phyloP scores from a whole-genome alignment of 2,888 invertebrate species.

The Parnassius apollo region DNA sequence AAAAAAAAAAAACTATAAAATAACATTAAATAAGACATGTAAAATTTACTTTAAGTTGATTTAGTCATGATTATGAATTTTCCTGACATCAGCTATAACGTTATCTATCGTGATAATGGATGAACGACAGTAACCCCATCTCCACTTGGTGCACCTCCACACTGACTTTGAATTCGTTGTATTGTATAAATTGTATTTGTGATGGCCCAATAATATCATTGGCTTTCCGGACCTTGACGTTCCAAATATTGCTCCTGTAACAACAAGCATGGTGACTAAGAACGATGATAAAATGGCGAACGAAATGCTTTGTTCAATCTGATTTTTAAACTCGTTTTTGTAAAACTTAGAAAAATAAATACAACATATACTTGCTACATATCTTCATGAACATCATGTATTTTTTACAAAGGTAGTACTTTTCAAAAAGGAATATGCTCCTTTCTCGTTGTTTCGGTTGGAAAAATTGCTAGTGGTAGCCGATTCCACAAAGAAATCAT shows the following conservation, averaged over 20 bases:
- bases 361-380: no score
- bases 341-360: no score
- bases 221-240: slow-evolving; percentile 37
- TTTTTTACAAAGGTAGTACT: no score
- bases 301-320: no score
- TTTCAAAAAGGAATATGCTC: no score
- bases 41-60: background rate
- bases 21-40: no score
- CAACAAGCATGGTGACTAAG: slow-evolving; percentile 5
- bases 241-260: slow-evolving; percentile 23
- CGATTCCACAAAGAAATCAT: no score
- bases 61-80: slow-evolving; percentile 19
- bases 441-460: no score
- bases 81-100: slow-evolving; percentile 5
- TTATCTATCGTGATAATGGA: slow-evolving; percentile 16
- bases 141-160: slow-evolving; percentile 46
- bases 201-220: slow-evolving; percentile 33
- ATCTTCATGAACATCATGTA: no score
- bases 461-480: no score
- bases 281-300: background rate
- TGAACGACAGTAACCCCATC: slow-evolving; percentile 31
- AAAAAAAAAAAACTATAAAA: no score
- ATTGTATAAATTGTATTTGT: slow-evolving; percentile 44
- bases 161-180: slow-evolving; percentile 35
- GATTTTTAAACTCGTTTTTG: no score